phyloP scores from a whole-genome alignment of 2,113 vertebrate species.

The Rhipidura dahli region DNA sequence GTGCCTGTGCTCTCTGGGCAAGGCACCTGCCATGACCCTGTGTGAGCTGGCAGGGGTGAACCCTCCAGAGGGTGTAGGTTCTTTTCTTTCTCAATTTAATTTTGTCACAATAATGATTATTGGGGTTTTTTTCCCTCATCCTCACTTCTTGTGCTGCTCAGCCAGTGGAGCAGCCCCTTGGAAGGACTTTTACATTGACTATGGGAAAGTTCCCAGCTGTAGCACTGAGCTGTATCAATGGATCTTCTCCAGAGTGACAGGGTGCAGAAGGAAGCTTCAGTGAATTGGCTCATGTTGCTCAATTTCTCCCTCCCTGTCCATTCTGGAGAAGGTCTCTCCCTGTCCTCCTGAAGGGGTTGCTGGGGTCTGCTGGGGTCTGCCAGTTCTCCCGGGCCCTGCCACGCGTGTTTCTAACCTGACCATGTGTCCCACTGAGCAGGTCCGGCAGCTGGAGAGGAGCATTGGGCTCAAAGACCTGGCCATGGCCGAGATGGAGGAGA shows the following conservation, averaged over 20 bases:
- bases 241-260: background rate
- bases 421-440: conserved; percentile 58
- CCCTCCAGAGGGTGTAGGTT: background rate
- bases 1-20: background rate
- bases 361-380: background rate
- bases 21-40: fast-evolving
- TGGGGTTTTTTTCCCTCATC: too few species aligned
- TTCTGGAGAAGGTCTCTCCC: background rate
- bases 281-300: background rate
- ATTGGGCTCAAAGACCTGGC: conserved; percentile 85
- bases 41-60: background rate
- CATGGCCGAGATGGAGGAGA: conserved; percentile 83
- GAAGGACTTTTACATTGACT: background rate
- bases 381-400: background rate
- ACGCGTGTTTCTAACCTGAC: background rate
- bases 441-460: conserved; percentile 87
- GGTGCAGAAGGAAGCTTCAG: background rate
- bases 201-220: background rate
- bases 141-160: background rate
- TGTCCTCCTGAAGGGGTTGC: background rate
- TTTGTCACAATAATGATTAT: background rate
- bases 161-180: background rate
- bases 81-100: background rate
- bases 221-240: background rate
- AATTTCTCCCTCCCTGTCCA: background rate